Evolutionary conservation across 2,113 vertebrate species (phyloP).

Genomic region (Nibea coibor): DNA sequence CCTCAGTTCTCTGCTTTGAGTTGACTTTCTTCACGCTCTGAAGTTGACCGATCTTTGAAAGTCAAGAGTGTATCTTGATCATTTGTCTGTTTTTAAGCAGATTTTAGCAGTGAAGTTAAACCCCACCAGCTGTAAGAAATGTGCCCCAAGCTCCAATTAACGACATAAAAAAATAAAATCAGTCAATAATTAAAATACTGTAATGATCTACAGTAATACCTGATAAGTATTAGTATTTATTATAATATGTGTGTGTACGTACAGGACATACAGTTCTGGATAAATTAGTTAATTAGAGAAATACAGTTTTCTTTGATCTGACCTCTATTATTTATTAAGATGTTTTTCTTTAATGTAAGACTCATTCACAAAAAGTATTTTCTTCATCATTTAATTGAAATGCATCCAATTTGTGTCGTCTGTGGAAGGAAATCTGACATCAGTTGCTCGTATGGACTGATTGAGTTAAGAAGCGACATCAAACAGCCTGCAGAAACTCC

Average conservation of each 20-base stretch:
- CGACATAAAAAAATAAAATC: neutral
- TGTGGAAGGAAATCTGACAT: neutral
- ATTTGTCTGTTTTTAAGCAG: neutral
- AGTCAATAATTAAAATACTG: neutral
- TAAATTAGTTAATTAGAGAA: too few relatives aligned
- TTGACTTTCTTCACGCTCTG: constrained; percentile 11
- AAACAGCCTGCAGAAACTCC: constrained; percentile 18
- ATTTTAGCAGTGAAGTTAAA: neutral
- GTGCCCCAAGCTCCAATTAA: neutral
- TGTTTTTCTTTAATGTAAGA: neutral
- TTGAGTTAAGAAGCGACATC: constrained; percentile 20
- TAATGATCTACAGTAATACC: too few relatives aligned
- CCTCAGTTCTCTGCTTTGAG: constrained; percentile 20
- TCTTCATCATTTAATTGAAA: neutral
- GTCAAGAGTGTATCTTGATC: too few relatives aligned
- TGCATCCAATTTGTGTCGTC: neutral
- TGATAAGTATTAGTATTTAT: too few relatives aligned
- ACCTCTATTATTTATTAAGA: too few relatives aligned
- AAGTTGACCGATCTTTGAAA: neutral
- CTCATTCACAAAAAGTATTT: neutral
- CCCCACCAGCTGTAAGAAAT: neutral
- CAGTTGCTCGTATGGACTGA: neutral
- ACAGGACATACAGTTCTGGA: too few relatives aligned
- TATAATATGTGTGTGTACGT: neutral
- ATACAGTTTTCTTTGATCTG: too few relatives aligned